Evolutionary conservation across 2,797 vertebrate genomes (phyloP), one percentile per base, ranked within the genome.

Genomic region (Falco novaeseelandiae): DNA sequence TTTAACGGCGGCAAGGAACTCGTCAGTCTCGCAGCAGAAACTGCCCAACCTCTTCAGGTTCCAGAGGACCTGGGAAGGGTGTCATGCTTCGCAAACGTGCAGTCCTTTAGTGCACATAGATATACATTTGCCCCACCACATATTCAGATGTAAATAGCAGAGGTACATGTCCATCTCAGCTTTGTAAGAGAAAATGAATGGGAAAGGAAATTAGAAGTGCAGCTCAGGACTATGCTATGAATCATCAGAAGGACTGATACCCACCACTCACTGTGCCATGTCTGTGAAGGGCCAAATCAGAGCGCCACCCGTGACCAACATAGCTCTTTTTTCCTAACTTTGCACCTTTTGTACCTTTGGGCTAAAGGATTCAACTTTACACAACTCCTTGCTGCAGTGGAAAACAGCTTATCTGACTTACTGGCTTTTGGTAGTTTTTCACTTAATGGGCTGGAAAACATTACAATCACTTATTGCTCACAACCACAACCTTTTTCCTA

Each of bases 41-140:
- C 4, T 34, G 86, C 93, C 77, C 92, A 61, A 40, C 36, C 89
- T 70, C 86, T 51, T 74, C 92, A 96, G 94, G 88, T 14, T 73
- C 58, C 96, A 88, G 44, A 88, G 93, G 49, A 74, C 12, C 83
- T 73, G 73, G 54, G 16, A 90, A 87, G 38, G 59, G 80, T 20
- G 42, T 36, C 77, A 29, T 12, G 80, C 85, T 86, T 42, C 5
- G 22, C 77, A 61, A 20, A 44, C 14, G 10, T 1, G 52, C 72
- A 18, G 29, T 38, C 85, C 87, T 77, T 51, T 0, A 27, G 62
- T 52, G 49, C 76, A 69, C 25, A 17, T 6, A 34, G 78, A n/a
- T 4, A 46, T 2, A 29, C n/a, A 34, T 4, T 21, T 34, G 69
- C 40, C 83, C 89, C 59, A 9, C 36, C 83, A 74, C 61, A 67